phyloP scores from a whole-genome alignment of 2,113 vertebrate species.

The Malurus elegans region DNA sequence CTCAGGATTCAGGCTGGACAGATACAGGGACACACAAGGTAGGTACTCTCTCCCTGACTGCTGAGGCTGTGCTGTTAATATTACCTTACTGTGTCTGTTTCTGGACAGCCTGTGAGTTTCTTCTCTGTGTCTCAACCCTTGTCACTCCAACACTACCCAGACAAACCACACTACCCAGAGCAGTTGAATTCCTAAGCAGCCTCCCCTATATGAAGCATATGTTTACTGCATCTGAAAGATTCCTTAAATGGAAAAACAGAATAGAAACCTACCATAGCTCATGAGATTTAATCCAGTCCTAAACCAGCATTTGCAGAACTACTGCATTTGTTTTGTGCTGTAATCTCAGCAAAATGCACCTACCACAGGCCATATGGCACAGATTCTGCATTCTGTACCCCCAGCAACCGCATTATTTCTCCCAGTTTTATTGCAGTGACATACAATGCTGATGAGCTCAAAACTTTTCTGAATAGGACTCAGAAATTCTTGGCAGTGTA shows the following conservation, averaged over 20 bases:
- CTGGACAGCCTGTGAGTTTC: not conserved
- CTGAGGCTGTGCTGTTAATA: not conserved
- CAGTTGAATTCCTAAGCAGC: constrained; percentile 17
- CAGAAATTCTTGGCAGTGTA: constrained; percentile 5
- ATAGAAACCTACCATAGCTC: not conserved
- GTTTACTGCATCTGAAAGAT: not conserved
- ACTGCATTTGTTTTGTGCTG: not conserved
- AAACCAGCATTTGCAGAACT: not conserved
- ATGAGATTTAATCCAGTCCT: not conserved
- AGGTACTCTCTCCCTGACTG: rapidly evolving
- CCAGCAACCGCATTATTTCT: not conserved
- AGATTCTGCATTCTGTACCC: not conserved
- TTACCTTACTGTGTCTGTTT: not conserved
- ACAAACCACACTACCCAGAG: not conserved
- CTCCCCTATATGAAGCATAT: not conserved
- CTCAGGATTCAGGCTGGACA: not conserved
- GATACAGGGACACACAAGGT: not conserved
- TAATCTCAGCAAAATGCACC: constrained; percentile 6
- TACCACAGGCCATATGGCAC: not conserved
- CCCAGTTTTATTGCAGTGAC: not conserved
- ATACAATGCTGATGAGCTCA: constrained; percentile 25
- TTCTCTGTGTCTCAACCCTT: not conserved
- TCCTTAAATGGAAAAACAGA: constrained; percentile 41
- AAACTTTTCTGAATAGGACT: constrained; percentile 39
- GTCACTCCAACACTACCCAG: not conserved